Conservation (phyloP, 1,140 invertebrate genomes). For the Cyclina sinensis region DNA sequence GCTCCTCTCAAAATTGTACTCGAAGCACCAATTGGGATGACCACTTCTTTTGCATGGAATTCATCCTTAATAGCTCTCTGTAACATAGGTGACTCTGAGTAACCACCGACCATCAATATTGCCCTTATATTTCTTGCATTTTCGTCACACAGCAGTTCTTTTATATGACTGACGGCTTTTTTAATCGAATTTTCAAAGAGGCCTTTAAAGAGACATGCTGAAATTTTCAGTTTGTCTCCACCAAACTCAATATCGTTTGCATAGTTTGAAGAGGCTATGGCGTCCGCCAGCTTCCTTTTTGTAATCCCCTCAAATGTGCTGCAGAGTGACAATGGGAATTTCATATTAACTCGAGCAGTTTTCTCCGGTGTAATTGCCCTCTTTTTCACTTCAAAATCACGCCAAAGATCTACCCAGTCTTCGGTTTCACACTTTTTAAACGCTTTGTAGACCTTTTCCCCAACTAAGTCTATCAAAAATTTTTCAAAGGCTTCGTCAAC, state of each 20-base stretch:
- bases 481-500: conserved; percentile 36
- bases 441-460: not conserved
- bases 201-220: not conserved
- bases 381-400: conserved; percentile 40
- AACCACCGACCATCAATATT: conserved; percentile 48
- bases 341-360: not conserved
- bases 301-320: not conserved
- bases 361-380: not conserved
- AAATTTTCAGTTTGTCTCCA: conserved; percentile 1
- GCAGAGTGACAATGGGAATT: not conserved
- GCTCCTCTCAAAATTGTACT: conserved; percentile 20
- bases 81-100: conserved; percentile 22
- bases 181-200: not conserved
- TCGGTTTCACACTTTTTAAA: not conserved
- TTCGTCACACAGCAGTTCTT: not conserved
- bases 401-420: not conserved
- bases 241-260: not conserved
- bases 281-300: not conserved
- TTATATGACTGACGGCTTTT: not conserved
- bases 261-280: not conserved
- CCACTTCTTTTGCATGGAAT: not conserved
- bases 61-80: not conserved
- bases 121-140: not conserved
- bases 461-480: not conserved
- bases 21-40: not conserved